These are phyloP conservation scores for Myiopsitta monachus DNA, from an alignment of 2,113 vertebrate genomes.

Conservation along the genomic window DNA sequence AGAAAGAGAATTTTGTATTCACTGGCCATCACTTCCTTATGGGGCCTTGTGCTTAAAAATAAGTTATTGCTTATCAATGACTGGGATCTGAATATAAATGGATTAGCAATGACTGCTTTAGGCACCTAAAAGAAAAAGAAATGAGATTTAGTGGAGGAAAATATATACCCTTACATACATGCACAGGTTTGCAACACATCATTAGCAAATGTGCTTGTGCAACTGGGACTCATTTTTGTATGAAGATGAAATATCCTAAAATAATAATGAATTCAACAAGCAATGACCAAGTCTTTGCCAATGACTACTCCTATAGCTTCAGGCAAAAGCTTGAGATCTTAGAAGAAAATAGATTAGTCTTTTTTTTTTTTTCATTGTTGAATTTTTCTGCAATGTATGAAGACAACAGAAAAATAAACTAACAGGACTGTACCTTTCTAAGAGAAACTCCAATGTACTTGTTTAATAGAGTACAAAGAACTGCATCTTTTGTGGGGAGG, in stretches of 20 bases:
- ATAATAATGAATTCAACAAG: background rate
- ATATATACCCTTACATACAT: background rate
- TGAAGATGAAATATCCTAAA: background rate
- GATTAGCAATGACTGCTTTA: background rate
- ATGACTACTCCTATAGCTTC: background rate
- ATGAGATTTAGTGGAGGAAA: background rate
- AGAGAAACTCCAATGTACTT: background rate
- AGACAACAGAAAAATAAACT: background rate
- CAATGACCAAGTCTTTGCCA: background rate
- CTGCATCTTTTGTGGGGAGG: background rate
- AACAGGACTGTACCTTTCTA: background rate
- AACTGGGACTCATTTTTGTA: background rate
- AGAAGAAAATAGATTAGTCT: background rate
- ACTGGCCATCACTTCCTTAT: background rate
- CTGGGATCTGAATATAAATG: background rate
- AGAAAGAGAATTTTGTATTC: background rate
- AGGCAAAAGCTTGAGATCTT: background rate
- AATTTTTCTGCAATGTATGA: background rate
- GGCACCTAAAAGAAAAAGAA: background rate
- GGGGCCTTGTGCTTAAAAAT: background rate
- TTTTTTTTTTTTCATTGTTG: background rate
- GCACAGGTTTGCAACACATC: background rate
- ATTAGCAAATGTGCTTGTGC: background rate
- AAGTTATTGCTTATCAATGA: background rate
- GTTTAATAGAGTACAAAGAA: background rate